These are phyloP conservation scores for Lycia hirtaria DNA, from an alignment of 2,888 invertebrate species.

Conservation along the genomic window DNA sequence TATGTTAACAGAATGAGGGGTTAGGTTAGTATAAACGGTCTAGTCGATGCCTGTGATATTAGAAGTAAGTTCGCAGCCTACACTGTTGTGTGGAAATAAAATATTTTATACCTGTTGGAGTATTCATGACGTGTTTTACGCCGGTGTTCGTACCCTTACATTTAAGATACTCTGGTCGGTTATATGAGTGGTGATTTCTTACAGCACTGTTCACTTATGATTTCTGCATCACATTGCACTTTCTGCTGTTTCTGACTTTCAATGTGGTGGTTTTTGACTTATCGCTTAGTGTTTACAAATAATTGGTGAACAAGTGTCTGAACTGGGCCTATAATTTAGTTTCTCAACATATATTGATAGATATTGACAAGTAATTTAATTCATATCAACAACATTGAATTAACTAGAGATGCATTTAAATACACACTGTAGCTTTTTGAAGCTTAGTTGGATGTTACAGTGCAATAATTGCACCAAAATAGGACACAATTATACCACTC, in stretches of 20 bases:
- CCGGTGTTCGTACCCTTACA: slow-evolving; percentile 67
- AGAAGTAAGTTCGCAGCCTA: slow-evolving; percentile 59
- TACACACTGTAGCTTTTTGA: no score
- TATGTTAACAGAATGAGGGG: slow-evolving; percentile 50
- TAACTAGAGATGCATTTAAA: no score
- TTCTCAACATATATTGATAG: neutral
- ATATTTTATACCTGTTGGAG: slow-evolving; percentile 75
- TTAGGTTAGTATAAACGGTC: slow-evolving; percentile 21
- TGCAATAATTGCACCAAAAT: neutral
- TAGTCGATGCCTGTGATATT: slow-evolving; percentile 64
- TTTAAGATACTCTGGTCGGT: slow-evolving; percentile 41
- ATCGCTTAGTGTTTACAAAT: neutral
- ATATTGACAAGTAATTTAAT: no score
- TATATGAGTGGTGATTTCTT: slow-evolving; percentile 1
- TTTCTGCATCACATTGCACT: slow-evolving; percentile 27
- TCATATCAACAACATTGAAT: neutral
- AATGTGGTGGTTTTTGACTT: neutral
- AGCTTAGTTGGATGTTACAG: neutral
- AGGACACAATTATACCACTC: neutral
- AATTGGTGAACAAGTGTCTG: neutral
- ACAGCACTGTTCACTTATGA: slow-evolving; percentile 30
- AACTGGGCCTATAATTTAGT: neutral
- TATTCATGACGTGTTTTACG: slow-evolving; percentile 72
- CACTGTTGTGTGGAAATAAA: slow-evolving; percentile 75
- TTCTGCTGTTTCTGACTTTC: slow-evolving; percentile 4